phyloP scores from a whole-genome alignment of 1,140 invertebrate species.

The Pseudomyrmex cubaensis region DNA sequence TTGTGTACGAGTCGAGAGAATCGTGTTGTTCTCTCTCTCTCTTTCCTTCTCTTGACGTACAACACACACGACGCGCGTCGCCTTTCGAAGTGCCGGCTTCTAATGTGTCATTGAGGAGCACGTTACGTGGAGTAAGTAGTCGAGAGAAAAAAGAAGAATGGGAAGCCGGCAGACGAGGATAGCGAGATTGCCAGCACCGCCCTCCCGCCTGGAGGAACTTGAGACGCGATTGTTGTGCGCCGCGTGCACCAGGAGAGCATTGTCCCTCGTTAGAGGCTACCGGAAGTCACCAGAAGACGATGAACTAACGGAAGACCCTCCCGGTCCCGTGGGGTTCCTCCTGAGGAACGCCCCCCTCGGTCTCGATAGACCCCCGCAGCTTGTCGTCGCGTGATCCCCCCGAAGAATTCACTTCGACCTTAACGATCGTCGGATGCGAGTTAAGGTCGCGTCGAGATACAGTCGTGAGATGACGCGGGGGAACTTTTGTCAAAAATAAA shows the following conservation, averaged over 20 bases:
- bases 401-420: conserved; percentile 64
- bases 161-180: conserved; percentile 49
- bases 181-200: conserved; percentile 70
- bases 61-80: conserved; percentile 57
- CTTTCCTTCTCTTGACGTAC: conserved; percentile 40
- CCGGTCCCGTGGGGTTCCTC: conserved; percentile 56
- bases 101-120: conserved; percentile 74
- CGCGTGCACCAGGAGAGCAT: conserved; percentile 77
- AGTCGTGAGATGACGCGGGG: background rate
- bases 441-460: conserved; percentile 7
- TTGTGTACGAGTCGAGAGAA: conserved; percentile 81
- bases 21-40: conserved; percentile 42
- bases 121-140: conserved; percentile 73
- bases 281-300: conserved; percentile 85
- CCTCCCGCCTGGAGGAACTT: conserved; percentile 84
- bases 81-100: conserved; percentile 63
- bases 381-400: conserved; percentile 60
- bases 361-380: conserved; percentile 64
- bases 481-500: too few relatives aligned
- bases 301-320: conserved; percentile 82
- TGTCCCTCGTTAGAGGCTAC: conserved; percentile 80
- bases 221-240: conserved; percentile 85
- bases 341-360: conserved; percentile 39
- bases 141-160: conserved; percentile 68
- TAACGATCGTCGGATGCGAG: conserved; percentile 70